These are phyloP conservation scores for Tupiocoris notatus DNA, from an alignment of 2,888 invertebrate species.

Conservation along the genomic window DNA sequence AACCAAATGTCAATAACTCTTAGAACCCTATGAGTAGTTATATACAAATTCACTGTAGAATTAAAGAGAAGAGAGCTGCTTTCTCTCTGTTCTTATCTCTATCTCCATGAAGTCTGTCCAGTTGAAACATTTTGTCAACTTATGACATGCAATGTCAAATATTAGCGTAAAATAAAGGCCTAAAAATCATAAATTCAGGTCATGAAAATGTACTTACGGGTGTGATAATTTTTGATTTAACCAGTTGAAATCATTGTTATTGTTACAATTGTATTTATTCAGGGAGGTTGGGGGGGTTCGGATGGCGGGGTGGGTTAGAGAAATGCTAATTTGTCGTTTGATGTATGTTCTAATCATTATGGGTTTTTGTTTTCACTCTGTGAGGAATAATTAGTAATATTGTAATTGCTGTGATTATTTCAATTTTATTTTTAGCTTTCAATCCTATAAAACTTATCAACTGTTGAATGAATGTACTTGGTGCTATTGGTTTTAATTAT, in stretches of 20 bases:
- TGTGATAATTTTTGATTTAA: conserved; percentile 36
- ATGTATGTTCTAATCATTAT: not conserved
- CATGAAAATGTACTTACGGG: conserved; percentile 40
- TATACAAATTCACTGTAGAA: conserved; percentile 38
- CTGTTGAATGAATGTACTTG: conserved; percentile 26
- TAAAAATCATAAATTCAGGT: conserved; percentile 40
- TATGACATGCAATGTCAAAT: conserved; percentile 34
- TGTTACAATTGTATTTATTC: conserved; percentile 12
- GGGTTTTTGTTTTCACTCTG: not conserved
- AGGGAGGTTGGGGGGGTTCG: not conserved
- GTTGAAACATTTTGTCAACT: conserved; percentile 39
- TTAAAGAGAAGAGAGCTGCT: conserved; percentile 26
- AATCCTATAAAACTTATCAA: conserved; percentile 7
- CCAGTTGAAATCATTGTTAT: conserved; percentile 16
- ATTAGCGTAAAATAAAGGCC: conserved; percentile 36
- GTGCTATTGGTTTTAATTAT: conserved; percentile 29
- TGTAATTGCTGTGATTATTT: not conserved
- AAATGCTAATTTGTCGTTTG: not conserved
- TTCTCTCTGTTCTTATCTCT: conserved; percentile 40
- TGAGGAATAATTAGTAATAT: not conserved
- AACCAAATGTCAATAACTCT: conserved; percentile 41
- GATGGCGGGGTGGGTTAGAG: no score
- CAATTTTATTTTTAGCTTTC: not conserved
- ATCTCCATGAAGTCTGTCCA: conserved; percentile 41
- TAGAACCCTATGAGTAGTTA: conserved; percentile 38